A percentile compares a stretch with the other conserved stretches of the same genome.
These are phyloP conservation scores for Larimichthys polyactis DNA, from an alignment of 2,113 vertebrate genomes.

Conservation along the genomic window DNA sequence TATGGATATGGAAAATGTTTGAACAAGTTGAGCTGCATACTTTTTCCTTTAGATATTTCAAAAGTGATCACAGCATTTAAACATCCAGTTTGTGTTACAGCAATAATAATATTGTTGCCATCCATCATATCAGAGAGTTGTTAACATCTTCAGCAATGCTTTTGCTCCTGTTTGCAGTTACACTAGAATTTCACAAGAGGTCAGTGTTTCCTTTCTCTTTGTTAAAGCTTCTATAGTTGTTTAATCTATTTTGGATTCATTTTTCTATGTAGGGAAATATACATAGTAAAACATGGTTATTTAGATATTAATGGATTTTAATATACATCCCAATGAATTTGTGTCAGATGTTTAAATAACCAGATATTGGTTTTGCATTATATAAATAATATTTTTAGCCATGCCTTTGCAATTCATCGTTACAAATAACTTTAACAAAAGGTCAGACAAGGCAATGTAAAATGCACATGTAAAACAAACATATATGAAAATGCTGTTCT, in stretches of 20 bases:
- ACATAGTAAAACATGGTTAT: too few relatives aligned
- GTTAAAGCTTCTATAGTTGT: not conserved
- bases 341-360: not conserved
- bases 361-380: not conserved
- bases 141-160: not conserved
- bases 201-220: constrained; percentile 64
- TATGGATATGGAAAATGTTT: not conserved
- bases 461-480: not conserved
- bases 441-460: not conserved
- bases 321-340: not conserved
- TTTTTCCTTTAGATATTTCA: not conserved
- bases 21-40: not conserved
- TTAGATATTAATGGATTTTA: not conserved
- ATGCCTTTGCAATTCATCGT: not conserved
- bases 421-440: not conserved
- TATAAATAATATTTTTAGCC: not conserved
- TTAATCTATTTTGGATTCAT: too few relatives aligned
- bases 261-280: not conserved
- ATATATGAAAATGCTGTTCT: not conserved
- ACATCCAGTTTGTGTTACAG: not conserved
- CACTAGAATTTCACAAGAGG: constrained; percentile 61
- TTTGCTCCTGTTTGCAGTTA: constrained; percentile 41
- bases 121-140: not conserved
- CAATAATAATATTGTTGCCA: not conserved
- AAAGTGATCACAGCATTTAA: not conserved